These are phyloP conservation scores for cattle (Bos taurus) DNA, from an alignment of 2,113 vertebrate genomes.

Conservation along the genomic window ARS-UCD2.0 NC_037336.1:95127001-95127500, in stretches of 20 bases:
- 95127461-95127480: not conserved
- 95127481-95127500: not conserved
- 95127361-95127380: not conserved
- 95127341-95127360: not conserved
- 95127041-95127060: not conserved
- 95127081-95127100: not conserved
- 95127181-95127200: not conserved
- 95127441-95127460: no score
- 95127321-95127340: not conserved
- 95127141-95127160: not conserved
- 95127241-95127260: not conserved
- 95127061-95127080: not conserved
- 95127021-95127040: not conserved
- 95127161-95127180: rapidly evolving
- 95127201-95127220: not conserved
- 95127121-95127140: not conserved
- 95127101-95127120: not conserved
- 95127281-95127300: not conserved
- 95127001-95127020: not conserved
- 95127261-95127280: not conserved
- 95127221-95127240: not conserved
- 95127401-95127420: not conserved
- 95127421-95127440: not conserved
- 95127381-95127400: not conserved
- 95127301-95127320: not conserved